Base-by-base conservation (phyloP, 1,140 invertebrate genomes). In the Odontomachus brunneus region DNA sequence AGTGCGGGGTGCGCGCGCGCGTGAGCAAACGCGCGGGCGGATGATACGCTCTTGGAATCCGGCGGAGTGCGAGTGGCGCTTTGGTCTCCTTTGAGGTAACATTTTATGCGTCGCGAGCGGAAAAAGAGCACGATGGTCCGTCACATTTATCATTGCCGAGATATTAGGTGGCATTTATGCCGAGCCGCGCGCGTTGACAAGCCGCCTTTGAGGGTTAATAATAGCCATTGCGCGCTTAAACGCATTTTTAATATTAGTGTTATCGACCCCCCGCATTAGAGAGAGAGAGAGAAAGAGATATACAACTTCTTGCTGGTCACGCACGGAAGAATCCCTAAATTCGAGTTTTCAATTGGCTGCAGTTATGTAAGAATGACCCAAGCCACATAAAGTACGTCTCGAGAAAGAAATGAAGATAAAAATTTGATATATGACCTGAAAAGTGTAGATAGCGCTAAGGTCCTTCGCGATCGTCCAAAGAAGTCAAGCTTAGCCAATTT, bases 111-210 rank as follows among this genome's bases (percentile, higher is more conserved):
- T 65, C 63, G 26, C 51, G 22, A 51, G 44, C 22, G 63, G 53
- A 80, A 80, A 80, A 80, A 57, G 65, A 80, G 75, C 22, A 57
- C 69, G 63, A 69, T 57, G 38, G 65, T 69, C 75, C 33, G 75
- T 69, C 75, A 80, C 75, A 80, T 80, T 80, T 80, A 80, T 80
- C 75, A 80, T 80, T 69, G 75, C 65, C 75, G 65, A 80, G 75
- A 80, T 80, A 80, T 80, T 71, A 80, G 75, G 51, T 80, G 75
- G 75, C 75, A 71, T 80, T 80, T 80, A 80, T 71, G 51, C 33
- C 63, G 65, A 11, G 75, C 33, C 22, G 75, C 51, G 75, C 53
- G 75, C 65, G 75, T 80, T 80, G 65, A 80, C 75, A 80, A 80
- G 75, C 65, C 65, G 63, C 49, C 66, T 80, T 80, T 80, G 65